These are phyloP conservation scores for Crematogaster levior DNA, from an alignment of 2,888 invertebrate genomes.

Conservation along the genomic window DNA sequence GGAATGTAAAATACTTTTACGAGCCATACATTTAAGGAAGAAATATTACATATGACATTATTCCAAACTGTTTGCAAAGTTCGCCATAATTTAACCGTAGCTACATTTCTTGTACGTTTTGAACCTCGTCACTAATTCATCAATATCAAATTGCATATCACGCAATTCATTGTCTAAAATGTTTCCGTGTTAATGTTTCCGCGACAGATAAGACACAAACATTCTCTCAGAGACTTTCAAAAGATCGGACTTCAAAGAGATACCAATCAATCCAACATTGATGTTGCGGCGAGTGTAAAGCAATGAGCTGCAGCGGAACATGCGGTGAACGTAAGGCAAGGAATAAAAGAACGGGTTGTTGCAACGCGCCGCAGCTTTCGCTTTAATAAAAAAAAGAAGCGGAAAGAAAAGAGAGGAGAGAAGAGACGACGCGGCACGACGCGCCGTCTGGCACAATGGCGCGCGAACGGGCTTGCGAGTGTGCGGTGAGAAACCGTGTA, in stretches of 20 bases:
- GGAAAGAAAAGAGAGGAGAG: neutral
- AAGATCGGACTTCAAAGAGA: slow-evolving; percentile 34
- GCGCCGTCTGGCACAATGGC: slow-evolving; percentile 47
- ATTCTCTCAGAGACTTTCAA: neutral
- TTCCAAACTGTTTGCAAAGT: neutral
- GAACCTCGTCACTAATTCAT: neutral
- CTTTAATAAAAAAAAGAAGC: slow-evolving; percentile 13
- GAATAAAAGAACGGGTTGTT: slow-evolving; percentile 29
- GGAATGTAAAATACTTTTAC: neutral
- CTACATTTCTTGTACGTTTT: neutral
- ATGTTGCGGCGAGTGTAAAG: slow-evolving; percentile 14
- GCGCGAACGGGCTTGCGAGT: slow-evolving; percentile 51
- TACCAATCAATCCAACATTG: slow-evolving; percentile 10
- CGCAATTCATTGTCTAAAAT: neutral
- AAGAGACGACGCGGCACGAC: slow-evolving; percentile 5
- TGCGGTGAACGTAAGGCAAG: slow-evolving; percentile 24
- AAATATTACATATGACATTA: neutral
- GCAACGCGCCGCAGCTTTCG: slow-evolving; percentile 35
- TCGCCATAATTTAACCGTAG: no score
- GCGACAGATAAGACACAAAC: neutral
- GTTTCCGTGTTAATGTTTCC: neutral
- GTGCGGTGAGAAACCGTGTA: slow-evolving; percentile 73
- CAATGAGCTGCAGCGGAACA: neutral
- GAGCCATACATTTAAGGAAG: neutral
- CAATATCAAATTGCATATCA: neutral